phyloP scores from a whole-genome alignment of 2,797 vertebrate genomes.

The Micromesistius poutassou region DNA sequence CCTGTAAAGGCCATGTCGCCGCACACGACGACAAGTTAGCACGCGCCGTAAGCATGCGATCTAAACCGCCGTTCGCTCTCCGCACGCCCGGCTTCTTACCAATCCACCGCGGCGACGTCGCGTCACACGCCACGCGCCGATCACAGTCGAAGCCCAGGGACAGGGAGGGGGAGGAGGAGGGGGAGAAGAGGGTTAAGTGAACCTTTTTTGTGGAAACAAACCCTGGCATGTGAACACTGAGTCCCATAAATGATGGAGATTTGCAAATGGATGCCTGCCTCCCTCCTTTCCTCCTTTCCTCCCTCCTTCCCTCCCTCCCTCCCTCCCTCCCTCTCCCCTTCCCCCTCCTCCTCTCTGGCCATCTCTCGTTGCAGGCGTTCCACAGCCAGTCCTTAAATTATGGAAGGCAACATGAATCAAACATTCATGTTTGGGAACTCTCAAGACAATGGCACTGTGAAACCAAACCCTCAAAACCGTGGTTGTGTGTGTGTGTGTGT shows the following conservation, averaged over 20 bases:
- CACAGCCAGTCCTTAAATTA: slow-evolving; percentile 55
- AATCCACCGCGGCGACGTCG: background rate
- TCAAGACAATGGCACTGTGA: slow-evolving; percentile 55
- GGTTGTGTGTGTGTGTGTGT: background rate
- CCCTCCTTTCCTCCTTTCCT: slow-evolving; percentile 36
- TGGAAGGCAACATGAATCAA: slow-evolving; percentile 62
- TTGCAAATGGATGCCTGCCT: slow-evolving; percentile 63
- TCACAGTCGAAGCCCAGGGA: background rate
- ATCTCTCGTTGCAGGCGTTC: background rate
- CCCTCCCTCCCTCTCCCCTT: slow-evolving; percentile 28
- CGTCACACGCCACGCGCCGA: background rate
- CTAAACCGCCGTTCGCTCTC: background rate
- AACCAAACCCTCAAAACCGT: slow-evolving; percentile 28
- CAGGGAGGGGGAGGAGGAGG: background rate
- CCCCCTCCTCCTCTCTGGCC: slow-evolving; percentile 21
- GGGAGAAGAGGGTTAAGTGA: slow-evolving; percentile 16
- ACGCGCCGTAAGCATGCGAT: background rate
- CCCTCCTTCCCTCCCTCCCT: slow-evolving; percentile 28
- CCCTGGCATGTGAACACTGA: slow-evolving; percentile 45
- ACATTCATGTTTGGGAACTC: slow-evolving; percentile 61
- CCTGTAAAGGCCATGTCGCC: background rate
- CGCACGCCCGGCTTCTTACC: background rate
- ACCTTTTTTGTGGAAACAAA: slow-evolving; percentile 39
- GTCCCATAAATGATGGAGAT: slow-evolving; percentile 67
- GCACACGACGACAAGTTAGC: background rate